phyloP scores from a whole-genome alignment of 2,113 vertebrate genomes.

The Brachionichthys hirsutus region DNA sequence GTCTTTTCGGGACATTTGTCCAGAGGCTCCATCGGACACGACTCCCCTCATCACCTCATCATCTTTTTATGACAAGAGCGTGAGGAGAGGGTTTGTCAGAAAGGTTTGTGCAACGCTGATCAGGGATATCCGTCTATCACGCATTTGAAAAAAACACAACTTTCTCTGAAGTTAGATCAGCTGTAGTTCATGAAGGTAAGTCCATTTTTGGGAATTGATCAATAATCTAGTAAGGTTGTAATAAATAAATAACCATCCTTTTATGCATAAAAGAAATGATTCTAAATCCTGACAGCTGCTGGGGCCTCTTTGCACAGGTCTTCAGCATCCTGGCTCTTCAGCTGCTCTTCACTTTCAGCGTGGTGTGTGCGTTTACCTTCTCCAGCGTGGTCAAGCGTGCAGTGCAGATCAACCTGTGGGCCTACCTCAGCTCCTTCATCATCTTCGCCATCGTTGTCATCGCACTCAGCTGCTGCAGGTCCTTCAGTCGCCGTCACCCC shows the following conservation, averaged over 20 bases:
- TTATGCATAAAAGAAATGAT: no score
- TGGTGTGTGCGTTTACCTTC: slow-evolving; percentile 79
- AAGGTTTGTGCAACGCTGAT: slow-evolving; percentile 60
- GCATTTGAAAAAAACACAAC: not conserved
- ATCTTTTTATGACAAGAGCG: slow-evolving; percentile 56
- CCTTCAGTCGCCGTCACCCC: slow-evolving; percentile 67
- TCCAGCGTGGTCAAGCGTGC: slow-evolving; percentile 53
- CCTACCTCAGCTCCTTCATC: slow-evolving; percentile 70
- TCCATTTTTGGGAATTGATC: no score
- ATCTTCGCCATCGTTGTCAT: slow-evolving; percentile 55
- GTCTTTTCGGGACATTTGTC: slow-evolving; percentile 15
- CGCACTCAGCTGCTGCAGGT: slow-evolving; percentile 45
- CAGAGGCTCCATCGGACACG: slow-evolving; percentile 13
- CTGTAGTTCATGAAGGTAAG: no score
- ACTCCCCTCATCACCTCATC: not conserved
- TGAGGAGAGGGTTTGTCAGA: slow-evolving; percentile 68
- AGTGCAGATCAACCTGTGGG: slow-evolving; percentile 58
- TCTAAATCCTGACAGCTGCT: no score
- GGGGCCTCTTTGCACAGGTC: slow-evolving; percentile 54
- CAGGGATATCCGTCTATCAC: not conserved
- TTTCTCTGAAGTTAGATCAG: no score
- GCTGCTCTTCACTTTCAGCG: slow-evolving; percentile 75
- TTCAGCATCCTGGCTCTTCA: slow-evolving; percentile 74
- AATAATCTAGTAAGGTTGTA: no score
- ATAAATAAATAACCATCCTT: no score